These are phyloP conservation scores for Enchytraeus crypticus DNA, from an alignment of 2,888 invertebrate species.

Conservation along the genomic window DNA sequence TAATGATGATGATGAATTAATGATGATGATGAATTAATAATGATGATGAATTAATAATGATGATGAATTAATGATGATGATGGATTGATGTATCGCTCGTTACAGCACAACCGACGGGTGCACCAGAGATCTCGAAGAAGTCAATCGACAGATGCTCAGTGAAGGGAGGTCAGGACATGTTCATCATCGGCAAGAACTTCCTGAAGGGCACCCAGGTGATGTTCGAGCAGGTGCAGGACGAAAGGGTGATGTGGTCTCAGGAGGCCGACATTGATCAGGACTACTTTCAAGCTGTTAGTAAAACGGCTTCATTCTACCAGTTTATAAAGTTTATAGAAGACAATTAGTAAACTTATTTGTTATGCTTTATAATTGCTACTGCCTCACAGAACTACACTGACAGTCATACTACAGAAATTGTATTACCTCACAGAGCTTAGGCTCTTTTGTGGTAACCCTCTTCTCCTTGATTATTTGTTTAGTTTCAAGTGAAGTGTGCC, in stretches of 20 bases:
- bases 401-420: no score
- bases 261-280: constrained; percentile 48
- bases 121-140: constrained; percentile 49
- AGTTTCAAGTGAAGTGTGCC: no score
- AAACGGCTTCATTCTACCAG: background rate
- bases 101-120: constrained; percentile 50
- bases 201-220: constrained; percentile 46
- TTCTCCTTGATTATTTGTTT: no score
- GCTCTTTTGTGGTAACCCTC: no score
- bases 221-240: constrained; percentile 42
- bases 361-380: background rate
- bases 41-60: no score
- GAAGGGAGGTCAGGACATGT: constrained; percentile 46
- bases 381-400: background rate
- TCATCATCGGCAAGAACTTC: constrained; percentile 51
- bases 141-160: constrained; percentile 37
- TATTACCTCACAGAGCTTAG: no score
- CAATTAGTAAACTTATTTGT: no score
- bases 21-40: no score
- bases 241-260: constrained; percentile 44
- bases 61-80: background rate
- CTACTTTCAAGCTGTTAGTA: constrained; percentile 45
- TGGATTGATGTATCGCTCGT: background rate
- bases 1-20: no score
- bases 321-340: background rate